Conservation (phyloP, 2,797 vertebrate species). For the Syndactyla subalaris region DNA sequence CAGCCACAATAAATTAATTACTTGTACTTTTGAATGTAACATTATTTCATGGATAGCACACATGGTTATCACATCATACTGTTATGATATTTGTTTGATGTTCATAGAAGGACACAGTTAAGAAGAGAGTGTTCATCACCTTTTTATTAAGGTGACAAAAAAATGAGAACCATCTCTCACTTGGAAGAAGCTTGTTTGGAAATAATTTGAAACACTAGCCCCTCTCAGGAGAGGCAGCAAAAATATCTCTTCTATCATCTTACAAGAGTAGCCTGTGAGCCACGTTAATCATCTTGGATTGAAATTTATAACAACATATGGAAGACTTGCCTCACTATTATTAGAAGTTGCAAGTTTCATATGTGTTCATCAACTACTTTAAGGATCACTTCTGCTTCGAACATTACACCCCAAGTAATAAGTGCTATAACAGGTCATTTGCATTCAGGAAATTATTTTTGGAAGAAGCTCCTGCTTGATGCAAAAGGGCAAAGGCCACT, state of each 20-base stretch:
- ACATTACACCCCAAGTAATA: not conserved
- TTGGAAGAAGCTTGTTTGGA: constrained; percentile 30
- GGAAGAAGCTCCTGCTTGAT: constrained; percentile 28
- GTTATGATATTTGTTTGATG: not conserved
- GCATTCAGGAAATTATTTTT: constrained; percentile 49
- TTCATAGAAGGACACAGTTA: not conserved
- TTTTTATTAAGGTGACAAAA: constrained; percentile 21
- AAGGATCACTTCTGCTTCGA: not conserved
- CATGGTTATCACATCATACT: not conserved
- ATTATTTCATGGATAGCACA: not conserved
- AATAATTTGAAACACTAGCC: constrained; percentile 19
- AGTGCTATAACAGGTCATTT: constrained; percentile 24
- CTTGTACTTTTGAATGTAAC: not conserved
- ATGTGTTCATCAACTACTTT: constrained; percentile 17
- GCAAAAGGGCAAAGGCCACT: constrained; percentile 25
- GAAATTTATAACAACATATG: constrained; percentile 49
- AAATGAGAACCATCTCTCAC: constrained; percentile 1
- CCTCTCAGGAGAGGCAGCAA: constrained; percentile 12
- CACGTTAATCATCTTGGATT: constrained; percentile 31
- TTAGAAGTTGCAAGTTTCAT: constrained; percentile 34
- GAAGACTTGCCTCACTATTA: constrained; percentile 50
- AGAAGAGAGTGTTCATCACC: not conserved
- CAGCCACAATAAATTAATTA: not conserved
- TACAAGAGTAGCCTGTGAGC: constrained; percentile 28
- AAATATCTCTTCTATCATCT: constrained; percentile 50